Conservation (phyloP, 2,113 vertebrate genomes). For the Nibea coibor region DNA sequence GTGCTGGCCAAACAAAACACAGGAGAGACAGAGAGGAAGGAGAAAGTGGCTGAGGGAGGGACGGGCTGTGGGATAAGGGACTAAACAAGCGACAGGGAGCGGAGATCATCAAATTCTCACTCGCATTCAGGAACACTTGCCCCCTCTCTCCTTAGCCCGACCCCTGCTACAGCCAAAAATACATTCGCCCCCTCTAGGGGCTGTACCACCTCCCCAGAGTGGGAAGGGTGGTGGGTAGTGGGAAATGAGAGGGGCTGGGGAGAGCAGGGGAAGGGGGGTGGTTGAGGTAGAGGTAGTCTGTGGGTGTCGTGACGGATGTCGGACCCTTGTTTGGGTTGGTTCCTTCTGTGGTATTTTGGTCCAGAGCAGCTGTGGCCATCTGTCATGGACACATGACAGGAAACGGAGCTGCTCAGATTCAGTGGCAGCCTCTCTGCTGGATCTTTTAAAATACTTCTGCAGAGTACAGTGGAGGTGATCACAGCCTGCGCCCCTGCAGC, state of each 20-base stretch:
- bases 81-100: slow-evolving; percentile 16
- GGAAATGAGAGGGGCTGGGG: slow-evolving; percentile 1
- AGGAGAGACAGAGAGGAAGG: slow-evolving; percentile 20
- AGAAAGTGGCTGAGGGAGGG: slow-evolving; percentile 40
- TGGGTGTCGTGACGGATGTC: slow-evolving; percentile 23
- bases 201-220: slow-evolving; percentile 49
- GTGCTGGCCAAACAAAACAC: slow-evolving; percentile 25
- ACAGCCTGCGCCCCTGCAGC: background rate
- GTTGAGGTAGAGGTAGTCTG: slow-evolving; percentile 16
- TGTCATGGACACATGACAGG: slow-evolving; percentile 78
- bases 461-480: background rate
- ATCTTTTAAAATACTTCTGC: background rate
- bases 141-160: slow-evolving; percentile 31
- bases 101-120: slow-evolving; percentile 20
- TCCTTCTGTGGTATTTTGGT: slow-evolving; percentile 90
- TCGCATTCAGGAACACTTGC: slow-evolving; percentile 32
- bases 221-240: slow-evolving; percentile 6
- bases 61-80: slow-evolving; percentile 9
- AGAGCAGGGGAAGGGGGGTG: background rate
- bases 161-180: slow-evolving; percentile 72
- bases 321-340: slow-evolving; percentile 77
- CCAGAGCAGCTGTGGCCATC: slow-evolving; percentile 88
- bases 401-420: slow-evolving; percentile 14
- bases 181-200: slow-evolving; percentile 58
- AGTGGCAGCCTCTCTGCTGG: background rate